These are phyloP conservation scores for Littorina saxatilis DNA, from an alignment of 1,140 invertebrate genomes.

Conservation along the genomic window DNA sequence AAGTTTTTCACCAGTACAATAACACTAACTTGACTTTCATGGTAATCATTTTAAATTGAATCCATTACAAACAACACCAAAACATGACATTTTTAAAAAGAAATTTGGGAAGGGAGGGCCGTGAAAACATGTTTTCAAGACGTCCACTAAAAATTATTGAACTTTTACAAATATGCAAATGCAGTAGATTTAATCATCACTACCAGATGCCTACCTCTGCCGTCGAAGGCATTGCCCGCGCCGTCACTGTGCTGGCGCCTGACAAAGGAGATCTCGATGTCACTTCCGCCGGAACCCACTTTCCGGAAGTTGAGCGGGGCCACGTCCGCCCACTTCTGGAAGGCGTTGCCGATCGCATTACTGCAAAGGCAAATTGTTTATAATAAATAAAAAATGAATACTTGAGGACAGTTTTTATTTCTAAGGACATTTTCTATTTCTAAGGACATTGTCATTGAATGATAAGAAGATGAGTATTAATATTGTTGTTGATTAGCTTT, in stretches of 20 bases:
- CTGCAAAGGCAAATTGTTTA: not conserved
- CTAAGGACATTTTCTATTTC: not conserved
- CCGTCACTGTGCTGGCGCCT: slow-evolving; percentile 12
- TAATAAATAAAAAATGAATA: not conserved
- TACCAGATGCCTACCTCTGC: slow-evolving; percentile 20
- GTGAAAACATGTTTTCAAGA: too few relatives aligned
- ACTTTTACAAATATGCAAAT: too few relatives aligned
- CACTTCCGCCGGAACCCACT: not conserved
- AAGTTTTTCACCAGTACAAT: too few relatives aligned
- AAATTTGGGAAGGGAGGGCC: too few relatives aligned
- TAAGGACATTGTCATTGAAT: not conserved
- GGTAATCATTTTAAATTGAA: too few relatives aligned
- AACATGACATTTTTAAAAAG: too few relatives aligned
- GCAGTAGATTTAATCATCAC: too few relatives aligned
- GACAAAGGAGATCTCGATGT: slow-evolving; percentile 16
- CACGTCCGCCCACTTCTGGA: slow-evolving; percentile 17
- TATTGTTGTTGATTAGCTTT: not conserved
- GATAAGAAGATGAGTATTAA: not conserved
- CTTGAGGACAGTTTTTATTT: not conserved
- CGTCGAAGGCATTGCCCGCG: slow-evolving; percentile 30
- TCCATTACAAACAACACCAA: too few relatives aligned
- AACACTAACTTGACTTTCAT: too few relatives aligned
- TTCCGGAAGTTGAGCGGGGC: slow-evolving; percentile 11
- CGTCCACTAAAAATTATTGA: too few relatives aligned
- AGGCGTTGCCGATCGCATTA: not conserved